phyloP scores from a whole-genome alignment of 2,797 vertebrate species.

The Gadopsis bispinosus region DNA sequence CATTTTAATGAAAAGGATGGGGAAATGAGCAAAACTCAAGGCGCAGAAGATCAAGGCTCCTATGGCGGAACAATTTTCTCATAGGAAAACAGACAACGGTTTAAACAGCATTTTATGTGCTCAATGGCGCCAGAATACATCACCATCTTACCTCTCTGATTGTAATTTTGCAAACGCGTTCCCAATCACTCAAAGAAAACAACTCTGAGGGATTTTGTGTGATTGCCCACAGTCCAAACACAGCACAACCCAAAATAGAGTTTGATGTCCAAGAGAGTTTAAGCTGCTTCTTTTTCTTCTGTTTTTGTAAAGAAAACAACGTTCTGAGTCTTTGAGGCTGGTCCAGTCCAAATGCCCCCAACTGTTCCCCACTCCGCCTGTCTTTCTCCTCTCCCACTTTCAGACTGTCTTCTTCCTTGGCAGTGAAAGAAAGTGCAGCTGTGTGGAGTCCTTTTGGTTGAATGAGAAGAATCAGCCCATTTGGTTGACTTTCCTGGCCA shows the following conservation, averaged over 20 bases:
- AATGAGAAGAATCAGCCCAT: constrained; percentile 82
- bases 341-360: constrained; percentile 72
- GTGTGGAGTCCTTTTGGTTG: constrained; percentile 75
- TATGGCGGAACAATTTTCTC: constrained; percentile 63
- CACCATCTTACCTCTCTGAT: constrained; percentile 63
- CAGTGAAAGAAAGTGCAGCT: constrained; percentile 81
- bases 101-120: constrained; percentile 60
- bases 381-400: constrained; percentile 66
- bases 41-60: constrained; percentile 63
- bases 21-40: constrained; percentile 77
- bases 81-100: constrained; percentile 46
- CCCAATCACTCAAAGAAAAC: constrained; percentile 63
- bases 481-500: constrained; percentile 78
- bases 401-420: constrained; percentile 69
- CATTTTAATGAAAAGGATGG: constrained; percentile 73
- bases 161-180: constrained; percentile 71
- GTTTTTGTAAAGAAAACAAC: constrained; percentile 57
- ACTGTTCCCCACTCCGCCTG: constrained; percentile 62
- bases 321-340: constrained; percentile 63
- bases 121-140: constrained; percentile 57
- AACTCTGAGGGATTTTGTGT: constrained; percentile 56
- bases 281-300: constrained; percentile 39
- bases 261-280: constrained; percentile 63
- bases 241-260: constrained; percentile 52
- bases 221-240: constrained; percentile 63